Base-by-base conservation (phyloP, 2,888 invertebrate species). In the Boloria selene region DNA sequence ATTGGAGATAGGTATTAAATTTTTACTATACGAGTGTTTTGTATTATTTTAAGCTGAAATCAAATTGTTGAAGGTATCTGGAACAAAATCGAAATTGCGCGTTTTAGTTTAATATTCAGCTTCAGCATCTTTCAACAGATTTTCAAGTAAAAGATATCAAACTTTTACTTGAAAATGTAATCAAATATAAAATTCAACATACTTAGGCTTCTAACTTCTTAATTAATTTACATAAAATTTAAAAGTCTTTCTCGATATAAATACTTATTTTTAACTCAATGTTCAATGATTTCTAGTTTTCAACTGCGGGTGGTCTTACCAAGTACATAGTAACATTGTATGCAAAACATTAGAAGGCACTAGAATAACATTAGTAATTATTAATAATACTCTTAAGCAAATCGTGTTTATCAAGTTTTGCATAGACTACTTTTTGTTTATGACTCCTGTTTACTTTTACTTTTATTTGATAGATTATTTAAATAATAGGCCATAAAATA, bases 331-430 rank as follows among this genome's bases (percentile, higher is more conserved):
- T 75, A 72, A 77, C 76, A 78, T 77, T 77, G 79, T 77, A 75
- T 74, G 76, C 76, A 74, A 74, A 77, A 71, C 69, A 51, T 45
- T 69, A 70, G 74, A 79, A 78, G 76, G 77, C 74, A 74, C 70
- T 70, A 72, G 71, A 64, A 72, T 75, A 73, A 75, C 73, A 77
- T 75, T 76, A 74, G 73, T 78, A 78, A 80, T 79, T 78, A 77
- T 38, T n/a, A n/a, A 31, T 31, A 31, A 59, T 63, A 52, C 42
- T 16, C 22, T 44, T 49, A 13, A 50, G 26, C 17, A 16, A 56
- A 63, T 45, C 58, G 42, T 64, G 58, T 38, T 52, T 58, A 14
- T 51, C n/a, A 58, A 58, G 56, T 18, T 50, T 38, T 44, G 13
- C 3, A 47, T 13, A 22, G n/a, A 49, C 59, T 49, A 38, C 47